phyloP scores from a whole-genome alignment of 2,888 invertebrate species.

The Eudasyphora cyanicolor region DNA sequence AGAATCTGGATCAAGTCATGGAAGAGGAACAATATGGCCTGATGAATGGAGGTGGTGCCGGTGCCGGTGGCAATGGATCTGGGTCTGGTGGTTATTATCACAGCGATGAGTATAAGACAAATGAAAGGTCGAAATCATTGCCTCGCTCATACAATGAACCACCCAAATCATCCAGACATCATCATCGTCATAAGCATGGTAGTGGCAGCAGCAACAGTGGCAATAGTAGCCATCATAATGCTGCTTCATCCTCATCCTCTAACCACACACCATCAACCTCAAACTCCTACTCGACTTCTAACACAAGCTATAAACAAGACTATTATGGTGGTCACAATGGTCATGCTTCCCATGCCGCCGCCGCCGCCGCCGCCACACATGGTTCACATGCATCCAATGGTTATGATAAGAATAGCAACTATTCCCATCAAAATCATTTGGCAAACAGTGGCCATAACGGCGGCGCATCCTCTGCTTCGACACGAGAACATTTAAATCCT shows the following conservation, averaged over 20 bases:
- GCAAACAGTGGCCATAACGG: conserved; percentile 59
- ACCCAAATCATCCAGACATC: conserved; percentile 67
- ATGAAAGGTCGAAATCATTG: conserved; percentile 81
- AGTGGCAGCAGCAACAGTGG: too few species aligned
- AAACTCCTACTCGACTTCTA: conserved; percentile 41
- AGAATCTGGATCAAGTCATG: conserved; percentile 79
- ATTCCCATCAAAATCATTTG: conserved; percentile 70
- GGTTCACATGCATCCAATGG: conserved; percentile 63
- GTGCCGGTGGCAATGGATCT: conserved; percentile 1
- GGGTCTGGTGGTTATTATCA: conserved; percentile 47
- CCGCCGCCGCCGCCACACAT: conserved; percentile 36
- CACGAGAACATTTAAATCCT: conserved; percentile 73
- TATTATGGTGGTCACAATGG: conserved; percentile 66
- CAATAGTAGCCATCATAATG: conserved; percentile 70
- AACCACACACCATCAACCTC: too few species aligned
- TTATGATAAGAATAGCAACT: conserved; percentile 78
- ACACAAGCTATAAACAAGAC: conserved; percentile 66
- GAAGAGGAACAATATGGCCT: conserved; percentile 77
- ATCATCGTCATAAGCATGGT: conserved; percentile 70
- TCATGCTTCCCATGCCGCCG: conserved; percentile 40
- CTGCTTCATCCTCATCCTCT: conserved; percentile 65
- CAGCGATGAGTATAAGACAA: conserved; percentile 73
- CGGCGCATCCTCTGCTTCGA: conserved; percentile 61
- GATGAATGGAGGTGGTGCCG: conserved; percentile 63
- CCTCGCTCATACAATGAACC: conserved; percentile 80